These are phyloP conservation scores for Ischnura elegans DNA, from an alignment of 2,888 invertebrate genomes.

Conservation along the genomic window DNA sequence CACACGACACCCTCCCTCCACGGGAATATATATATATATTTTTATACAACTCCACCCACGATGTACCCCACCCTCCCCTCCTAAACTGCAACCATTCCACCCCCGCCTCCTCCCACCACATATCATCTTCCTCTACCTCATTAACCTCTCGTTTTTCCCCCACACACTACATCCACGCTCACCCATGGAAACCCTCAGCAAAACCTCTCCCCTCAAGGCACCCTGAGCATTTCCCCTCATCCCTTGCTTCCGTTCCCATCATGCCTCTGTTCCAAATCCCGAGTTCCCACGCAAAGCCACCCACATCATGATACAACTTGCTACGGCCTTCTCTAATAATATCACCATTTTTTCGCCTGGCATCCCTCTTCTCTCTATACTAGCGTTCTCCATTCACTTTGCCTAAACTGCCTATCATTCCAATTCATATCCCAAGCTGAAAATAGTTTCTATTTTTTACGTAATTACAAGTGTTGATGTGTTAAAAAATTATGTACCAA, in stretches of 20 bases:
- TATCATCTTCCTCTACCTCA: slow-evolving; percentile 51
- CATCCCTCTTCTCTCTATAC: background rate
- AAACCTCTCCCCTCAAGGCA: background rate
- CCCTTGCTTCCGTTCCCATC: background rate
- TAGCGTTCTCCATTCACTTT: no score
- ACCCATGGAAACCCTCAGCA: background rate
- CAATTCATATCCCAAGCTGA: no score
- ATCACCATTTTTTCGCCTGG: background rate
- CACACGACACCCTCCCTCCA: background rate
- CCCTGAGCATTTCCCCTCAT: background rate
- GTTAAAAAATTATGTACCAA: no score
- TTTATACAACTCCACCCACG: background rate
- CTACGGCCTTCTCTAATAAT: background rate
- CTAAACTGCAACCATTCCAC: background rate
- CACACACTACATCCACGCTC: background rate
- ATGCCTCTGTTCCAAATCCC: background rate
- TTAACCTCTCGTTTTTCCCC: slow-evolving; percentile 62
- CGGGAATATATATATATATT: background rate
- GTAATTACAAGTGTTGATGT: no score
- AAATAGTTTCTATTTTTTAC: no score
- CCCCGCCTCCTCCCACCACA: background rate
- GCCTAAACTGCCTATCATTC: no score
- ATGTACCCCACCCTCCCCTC: background rate
- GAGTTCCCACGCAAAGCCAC: background rate
- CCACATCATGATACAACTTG: no score